phyloP scores from a whole-genome alignment of 2,797 vertebrate genomes.

The Gobio occitaniae region DNA sequence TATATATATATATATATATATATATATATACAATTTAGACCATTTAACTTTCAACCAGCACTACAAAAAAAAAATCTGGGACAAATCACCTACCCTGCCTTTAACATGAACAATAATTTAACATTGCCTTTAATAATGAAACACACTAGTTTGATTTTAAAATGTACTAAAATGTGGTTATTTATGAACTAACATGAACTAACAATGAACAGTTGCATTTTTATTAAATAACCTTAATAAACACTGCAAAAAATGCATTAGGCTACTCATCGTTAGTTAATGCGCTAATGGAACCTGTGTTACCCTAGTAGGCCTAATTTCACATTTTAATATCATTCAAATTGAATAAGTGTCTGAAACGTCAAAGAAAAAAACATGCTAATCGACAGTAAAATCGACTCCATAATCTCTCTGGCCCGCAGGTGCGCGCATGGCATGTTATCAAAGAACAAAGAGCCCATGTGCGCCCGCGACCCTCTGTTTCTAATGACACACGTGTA shows the following conservation, averaged over 20 bases:
- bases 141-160: neutral
- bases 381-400: neutral
- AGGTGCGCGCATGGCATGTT: slow-evolving; percentile 46
- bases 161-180: neutral
- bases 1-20: no score
- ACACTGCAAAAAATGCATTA: neutral
- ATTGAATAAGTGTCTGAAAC: neutral
- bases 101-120: no score
- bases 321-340: neutral
- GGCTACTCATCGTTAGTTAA: neutral
- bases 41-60: no score
- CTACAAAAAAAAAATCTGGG: no score
- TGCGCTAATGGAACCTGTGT: neutral
- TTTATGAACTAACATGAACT: neutral
- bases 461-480: slow-evolving; percentile 31
- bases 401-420: slow-evolving; percentile 23
- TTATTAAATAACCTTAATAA: neutral
- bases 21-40: no score
- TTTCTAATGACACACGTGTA: slow-evolving; percentile 34
- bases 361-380: neutral
- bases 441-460: slow-evolving; percentile 55
- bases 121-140: no score
- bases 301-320: neutral
- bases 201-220: neutral
- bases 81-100: no score